These are phyloP conservation scores for Chloroceryle amazona DNA, from an alignment of 2,797 vertebrate species.

Conservation along the genomic window DNA sequence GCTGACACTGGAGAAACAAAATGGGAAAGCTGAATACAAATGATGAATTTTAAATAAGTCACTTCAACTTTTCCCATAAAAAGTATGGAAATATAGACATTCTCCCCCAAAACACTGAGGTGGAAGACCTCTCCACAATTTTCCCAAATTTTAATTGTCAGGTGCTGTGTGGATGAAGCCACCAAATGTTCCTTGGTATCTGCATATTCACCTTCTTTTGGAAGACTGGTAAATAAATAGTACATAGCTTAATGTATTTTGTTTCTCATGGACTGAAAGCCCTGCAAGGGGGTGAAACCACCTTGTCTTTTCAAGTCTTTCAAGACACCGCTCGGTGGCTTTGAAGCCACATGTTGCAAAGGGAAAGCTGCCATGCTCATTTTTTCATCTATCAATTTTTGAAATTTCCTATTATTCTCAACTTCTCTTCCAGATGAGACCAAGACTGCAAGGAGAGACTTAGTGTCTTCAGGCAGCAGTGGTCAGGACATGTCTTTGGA, in stretches of 20 bases:
- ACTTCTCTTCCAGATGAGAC: neutral
- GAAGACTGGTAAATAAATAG: neutral
- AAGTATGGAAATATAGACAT: neutral
- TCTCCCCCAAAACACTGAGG: neutral
- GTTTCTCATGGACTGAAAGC: neutral
- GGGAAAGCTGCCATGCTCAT: accelerated
- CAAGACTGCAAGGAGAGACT: neutral
- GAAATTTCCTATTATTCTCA: neutral
- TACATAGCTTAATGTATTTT: neutral
- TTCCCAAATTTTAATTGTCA: neutral
- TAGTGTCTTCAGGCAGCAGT: neutral
- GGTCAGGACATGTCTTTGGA: neutral
- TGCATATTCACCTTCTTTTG: neutral
- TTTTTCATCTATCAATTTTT: neutral
- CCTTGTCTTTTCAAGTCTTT: neutral
- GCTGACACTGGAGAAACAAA: neutral
- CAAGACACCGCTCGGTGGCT: neutral
- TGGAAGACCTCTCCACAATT: neutral
- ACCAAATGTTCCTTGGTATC: neutral
- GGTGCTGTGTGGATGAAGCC: neutral
- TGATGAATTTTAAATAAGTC: neutral
- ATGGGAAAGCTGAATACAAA: neutral
- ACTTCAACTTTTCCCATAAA: neutral
- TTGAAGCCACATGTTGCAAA: neutral
- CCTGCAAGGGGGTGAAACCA: neutral